These are phyloP conservation scores for Oreocharis arfaki DNA, from an alignment of 2,113 vertebrate genomes.

Conservation along the genomic window DNA sequence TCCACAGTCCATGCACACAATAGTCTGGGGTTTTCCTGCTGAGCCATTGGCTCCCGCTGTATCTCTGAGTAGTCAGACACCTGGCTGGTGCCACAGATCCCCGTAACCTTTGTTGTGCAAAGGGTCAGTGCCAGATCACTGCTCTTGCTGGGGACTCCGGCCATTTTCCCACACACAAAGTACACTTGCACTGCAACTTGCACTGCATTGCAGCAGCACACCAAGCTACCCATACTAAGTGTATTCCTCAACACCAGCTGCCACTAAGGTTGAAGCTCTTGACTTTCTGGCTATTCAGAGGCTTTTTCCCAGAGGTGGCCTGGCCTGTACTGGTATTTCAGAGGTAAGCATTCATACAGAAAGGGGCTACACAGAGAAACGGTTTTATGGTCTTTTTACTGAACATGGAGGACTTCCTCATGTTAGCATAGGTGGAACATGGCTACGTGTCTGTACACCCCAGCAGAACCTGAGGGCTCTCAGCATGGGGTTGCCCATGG, in stretches of 20 bases:
- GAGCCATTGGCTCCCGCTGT: fast-evolving
- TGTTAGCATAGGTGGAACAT: fast-evolving
- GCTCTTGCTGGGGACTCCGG: background rate
- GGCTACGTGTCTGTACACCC: background rate
- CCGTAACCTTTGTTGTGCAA: background rate
- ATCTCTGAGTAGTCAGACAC: background rate
- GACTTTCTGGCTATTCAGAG: background rate
- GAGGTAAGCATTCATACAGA: background rate
- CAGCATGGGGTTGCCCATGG: background rate
- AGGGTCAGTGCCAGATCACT: background rate
- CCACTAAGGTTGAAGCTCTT: background rate
- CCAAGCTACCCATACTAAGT: fast-evolving
- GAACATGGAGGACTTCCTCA: background rate
- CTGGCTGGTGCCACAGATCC: background rate
- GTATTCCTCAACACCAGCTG: background rate
- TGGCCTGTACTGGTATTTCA: background rate
- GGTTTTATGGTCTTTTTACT: background rate
- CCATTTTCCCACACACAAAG: background rate
- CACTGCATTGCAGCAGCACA: too few relatives aligned
- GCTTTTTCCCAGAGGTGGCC: background rate
- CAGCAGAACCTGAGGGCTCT: background rate
- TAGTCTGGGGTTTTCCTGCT: background rate
- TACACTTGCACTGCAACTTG: background rate
- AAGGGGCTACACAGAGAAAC: background rate
- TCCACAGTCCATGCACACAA: background rate